These are phyloP conservation scores for Mesoclemmys tuberculata DNA, from an alignment of 2,113 vertebrate species.

Conservation along the genomic window DNA sequence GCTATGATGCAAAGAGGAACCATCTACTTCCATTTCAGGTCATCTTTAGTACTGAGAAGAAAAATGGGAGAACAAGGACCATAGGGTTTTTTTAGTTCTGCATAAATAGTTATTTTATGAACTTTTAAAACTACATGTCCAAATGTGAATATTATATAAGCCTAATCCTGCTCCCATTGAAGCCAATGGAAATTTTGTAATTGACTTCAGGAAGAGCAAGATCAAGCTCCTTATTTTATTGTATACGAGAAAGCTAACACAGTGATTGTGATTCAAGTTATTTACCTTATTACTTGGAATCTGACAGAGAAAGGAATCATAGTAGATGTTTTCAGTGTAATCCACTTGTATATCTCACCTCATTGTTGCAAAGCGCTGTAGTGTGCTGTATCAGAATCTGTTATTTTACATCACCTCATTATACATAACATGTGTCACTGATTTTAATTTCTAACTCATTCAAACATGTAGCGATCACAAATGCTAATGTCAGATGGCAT, in stretches of 20 bases:
- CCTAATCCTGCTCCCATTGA: neutral
- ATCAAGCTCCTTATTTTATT: neutral
- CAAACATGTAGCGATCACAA: neutral
- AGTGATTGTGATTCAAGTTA: neutral
- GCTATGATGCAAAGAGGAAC: accelerated
- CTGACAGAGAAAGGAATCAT: neutral
- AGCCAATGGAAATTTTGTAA: neutral
- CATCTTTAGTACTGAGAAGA: neutral
- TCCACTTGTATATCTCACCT: neutral
- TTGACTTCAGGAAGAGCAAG: neutral
- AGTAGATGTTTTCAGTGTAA: neutral
- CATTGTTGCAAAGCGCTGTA: neutral
- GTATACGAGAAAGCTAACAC: neutral
- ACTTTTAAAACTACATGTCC: neutral
- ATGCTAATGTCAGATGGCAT: neutral
- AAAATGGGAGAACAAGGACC: neutral
- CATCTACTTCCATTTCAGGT: neutral
- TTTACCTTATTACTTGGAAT: neutral
- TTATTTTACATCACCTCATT: neutral
- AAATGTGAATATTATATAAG: neutral
- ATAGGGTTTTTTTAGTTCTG: neutral
- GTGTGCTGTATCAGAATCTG: neutral
- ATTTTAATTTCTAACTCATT: neutral
- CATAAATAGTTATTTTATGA: neutral
- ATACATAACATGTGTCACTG: neutral